Conservation (phyloP, 2,888 invertebrate genomes). For the Hydrotaea diabolus region DNA sequence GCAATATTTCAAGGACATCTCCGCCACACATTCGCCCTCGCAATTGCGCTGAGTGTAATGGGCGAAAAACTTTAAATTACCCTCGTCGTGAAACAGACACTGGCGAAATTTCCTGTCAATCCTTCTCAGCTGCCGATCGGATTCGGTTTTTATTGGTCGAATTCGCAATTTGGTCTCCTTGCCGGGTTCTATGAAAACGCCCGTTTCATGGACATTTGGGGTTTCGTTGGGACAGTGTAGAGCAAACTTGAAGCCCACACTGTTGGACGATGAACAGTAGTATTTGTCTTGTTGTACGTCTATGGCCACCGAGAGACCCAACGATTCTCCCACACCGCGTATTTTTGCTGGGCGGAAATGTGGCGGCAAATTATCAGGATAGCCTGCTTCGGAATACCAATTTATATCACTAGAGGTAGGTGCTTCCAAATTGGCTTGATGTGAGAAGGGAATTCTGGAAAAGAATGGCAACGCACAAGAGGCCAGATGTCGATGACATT, state of each 20-base stretch:
- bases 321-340: conserved; percentile 85
- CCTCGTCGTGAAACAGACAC: conserved; percentile 88
- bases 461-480: neutral
- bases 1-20: conserved; percentile 82
- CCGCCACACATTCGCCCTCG: conserved; percentile 89
- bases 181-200: conserved; percentile 74
- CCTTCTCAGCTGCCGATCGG: conserved; percentile 71
- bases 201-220: conserved; percentile 76
- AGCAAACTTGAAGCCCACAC: conserved; percentile 78
- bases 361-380: conserved; percentile 82
- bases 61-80: conserved; percentile 84
- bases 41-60: conserved; percentile 90
- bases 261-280: conserved; percentile 89
- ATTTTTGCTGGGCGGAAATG: conserved; percentile 83
- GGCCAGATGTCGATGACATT: too few relatives aligned
- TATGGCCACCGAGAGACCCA: conserved; percentile 86
- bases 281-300: conserved; percentile 88
- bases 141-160: conserved; percentile 73
- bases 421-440: conserved; percentile 21
- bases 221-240: conserved; percentile 77
- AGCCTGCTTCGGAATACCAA: conserved; percentile 89
- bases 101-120: conserved; percentile 81
- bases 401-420: conserved; percentile 80
- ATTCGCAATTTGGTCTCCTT: conserved; percentile 76
- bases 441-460: conserved; percentile 68